Conservation (phyloP, 2,113 vertebrate genomes). For the Pseudois nayaur region DNA sequence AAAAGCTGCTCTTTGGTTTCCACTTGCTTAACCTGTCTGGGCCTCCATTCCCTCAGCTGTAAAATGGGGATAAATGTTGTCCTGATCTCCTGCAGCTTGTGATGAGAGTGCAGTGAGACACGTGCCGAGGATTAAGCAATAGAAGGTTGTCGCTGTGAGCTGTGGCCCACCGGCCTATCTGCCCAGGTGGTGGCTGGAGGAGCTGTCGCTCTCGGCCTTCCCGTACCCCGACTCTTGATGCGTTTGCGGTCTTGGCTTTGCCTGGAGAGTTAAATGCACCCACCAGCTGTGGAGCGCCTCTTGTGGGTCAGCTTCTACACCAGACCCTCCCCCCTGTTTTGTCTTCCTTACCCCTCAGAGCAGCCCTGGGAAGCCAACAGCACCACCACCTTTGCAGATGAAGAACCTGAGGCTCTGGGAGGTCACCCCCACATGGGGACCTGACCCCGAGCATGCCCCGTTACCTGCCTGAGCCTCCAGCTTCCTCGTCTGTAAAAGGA, state of each 20-base stretch:
- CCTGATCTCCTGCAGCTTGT: not conserved
- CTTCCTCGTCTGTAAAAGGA: not conserved
- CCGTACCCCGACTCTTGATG: not conserved
- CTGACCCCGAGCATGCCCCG: not conserved
- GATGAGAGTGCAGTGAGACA: not conserved
- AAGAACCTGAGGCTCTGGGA: not conserved
- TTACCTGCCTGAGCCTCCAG: not conserved
- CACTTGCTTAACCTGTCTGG: not conserved
- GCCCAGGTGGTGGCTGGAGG: not conserved
- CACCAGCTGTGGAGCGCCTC: not conserved
- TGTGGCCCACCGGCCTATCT: not conserved
- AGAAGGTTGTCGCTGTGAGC: no score
- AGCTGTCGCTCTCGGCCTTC: rapidly evolving
- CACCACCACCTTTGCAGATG: not conserved
- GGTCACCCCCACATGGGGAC: not conserved
- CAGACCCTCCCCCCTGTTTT: not conserved
- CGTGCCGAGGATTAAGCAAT: rapidly evolving
- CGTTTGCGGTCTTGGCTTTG: not conserved
- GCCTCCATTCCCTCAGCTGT: not conserved
- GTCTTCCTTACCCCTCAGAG: not conserved
- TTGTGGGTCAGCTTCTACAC: not conserved
- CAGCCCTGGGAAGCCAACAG: not conserved
- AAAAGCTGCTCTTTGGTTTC: not conserved
- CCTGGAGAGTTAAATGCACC: not conserved
- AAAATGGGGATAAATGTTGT: not conserved